Conservation (phyloP, 2,888 invertebrate species). For the Biston stratarius region DNA sequence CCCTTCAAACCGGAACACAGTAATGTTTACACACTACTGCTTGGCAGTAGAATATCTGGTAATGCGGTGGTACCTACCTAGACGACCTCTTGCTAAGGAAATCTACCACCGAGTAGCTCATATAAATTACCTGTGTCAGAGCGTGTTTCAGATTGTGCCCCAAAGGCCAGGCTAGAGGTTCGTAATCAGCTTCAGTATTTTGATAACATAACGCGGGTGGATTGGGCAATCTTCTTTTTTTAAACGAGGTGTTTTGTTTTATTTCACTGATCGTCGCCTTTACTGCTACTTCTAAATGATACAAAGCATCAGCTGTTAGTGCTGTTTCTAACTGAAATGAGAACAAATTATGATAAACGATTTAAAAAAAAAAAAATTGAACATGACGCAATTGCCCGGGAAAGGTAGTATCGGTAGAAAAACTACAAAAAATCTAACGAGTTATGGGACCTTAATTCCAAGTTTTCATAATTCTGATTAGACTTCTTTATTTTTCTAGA, state of each 20-base stretch:
- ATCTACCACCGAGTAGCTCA: too few species aligned
- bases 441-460: too few species aligned
- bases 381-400: too few species aligned
- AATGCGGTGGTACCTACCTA: too few species aligned
- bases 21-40: too few species aligned
- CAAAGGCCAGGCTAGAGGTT: constrained; percentile 62
- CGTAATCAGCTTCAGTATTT: constrained; percentile 84
- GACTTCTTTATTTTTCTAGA: too few species aligned
- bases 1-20: too few species aligned
- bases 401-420: too few species aligned
- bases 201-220: constrained; percentile 88
- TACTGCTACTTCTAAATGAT: constrained; percentile 72
- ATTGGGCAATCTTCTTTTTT: constrained; percentile 43
- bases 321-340: constrained; percentile 71
- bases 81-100: too few species aligned
- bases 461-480: too few species aligned
- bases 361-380: background rate
- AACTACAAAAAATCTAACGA: too few species aligned
- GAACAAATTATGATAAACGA: background rate
- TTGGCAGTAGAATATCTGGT: too few species aligned
- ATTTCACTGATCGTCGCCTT: constrained; percentile 51
- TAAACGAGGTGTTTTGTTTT: background rate
- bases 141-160: constrained; percentile 62
- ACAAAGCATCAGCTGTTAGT: constrained; percentile 72
- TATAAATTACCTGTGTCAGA: constrained; percentile 55